Percentiles rank a stretch among this genome's conserved stretches.
Conservation (phyloP, 2,888 invertebrate genomes). For the Volucella bombylans region DNA sequence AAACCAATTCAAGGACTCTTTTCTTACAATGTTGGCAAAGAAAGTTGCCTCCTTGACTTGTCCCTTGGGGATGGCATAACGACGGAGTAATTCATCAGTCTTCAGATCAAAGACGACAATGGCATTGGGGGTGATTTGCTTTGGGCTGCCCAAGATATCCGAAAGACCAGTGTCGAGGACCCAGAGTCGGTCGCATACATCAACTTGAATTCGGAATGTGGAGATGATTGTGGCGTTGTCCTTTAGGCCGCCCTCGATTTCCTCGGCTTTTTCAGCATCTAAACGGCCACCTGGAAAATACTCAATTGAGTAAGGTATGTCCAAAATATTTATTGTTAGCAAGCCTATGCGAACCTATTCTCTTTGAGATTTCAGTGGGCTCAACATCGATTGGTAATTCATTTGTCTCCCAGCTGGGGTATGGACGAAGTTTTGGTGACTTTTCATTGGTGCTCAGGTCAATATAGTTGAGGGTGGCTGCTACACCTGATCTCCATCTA, state of each 20-base stretch:
- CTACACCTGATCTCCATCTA: constrained; percentile 88
- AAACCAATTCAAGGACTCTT: not conserved
- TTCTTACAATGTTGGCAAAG: constrained; percentile 90
- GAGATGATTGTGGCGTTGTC: constrained; percentile 87
- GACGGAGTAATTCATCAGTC: constrained; percentile 87
- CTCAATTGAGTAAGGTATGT: not conserved
- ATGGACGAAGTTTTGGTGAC: constrained; percentile 89
- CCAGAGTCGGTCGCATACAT: constrained; percentile 91
- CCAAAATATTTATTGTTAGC: not conserved
- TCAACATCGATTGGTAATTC: constrained; percentile 86
- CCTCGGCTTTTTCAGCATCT: constrained; percentile 81
- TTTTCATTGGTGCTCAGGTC: constrained; percentile 84
- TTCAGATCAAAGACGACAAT: constrained; percentile 88
- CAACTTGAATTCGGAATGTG: constrained; percentile 88
- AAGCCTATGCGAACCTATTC: constrained; percentile 74
- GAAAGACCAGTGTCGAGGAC: constrained; percentile 91
- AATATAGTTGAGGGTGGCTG: constrained; percentile 87
- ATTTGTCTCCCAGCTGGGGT: constrained; percentile 91
- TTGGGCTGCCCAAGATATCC: constrained; percentile 87
- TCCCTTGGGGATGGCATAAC: constrained; percentile 86
- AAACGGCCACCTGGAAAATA: constrained; percentile 77
- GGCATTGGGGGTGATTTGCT: constrained; percentile 86
- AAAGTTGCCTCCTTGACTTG: constrained; percentile 90
- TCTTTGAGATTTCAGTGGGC: constrained; percentile 75
- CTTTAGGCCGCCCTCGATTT: constrained; percentile 82